phyloP scores from a whole-genome alignment of 2,113 vertebrate genomes.

The Anolis carolinensis region DNA sequence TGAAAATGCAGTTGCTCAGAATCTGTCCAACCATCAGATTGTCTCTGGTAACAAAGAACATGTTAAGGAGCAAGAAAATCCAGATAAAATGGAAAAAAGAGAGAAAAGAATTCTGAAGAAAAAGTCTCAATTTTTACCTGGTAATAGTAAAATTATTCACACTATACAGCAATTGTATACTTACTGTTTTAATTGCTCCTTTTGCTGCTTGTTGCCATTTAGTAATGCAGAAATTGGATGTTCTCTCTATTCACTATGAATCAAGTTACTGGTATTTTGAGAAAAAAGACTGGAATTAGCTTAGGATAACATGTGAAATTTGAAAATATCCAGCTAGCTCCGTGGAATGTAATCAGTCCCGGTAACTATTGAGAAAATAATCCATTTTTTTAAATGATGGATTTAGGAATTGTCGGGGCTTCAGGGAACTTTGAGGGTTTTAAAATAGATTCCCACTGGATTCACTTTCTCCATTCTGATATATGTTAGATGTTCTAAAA shows the following conservation, averaged over 20 bases:
- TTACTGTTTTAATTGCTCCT: neutral
- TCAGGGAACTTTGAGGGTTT: no score
- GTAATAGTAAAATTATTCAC: conserved; percentile 70
- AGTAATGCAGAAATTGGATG: neutral
- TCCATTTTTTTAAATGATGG: neutral
- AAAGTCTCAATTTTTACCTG: conserved; percentile 91
- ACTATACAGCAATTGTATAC: neutral
- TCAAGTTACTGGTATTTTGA: neutral
- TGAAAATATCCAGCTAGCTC: no score
- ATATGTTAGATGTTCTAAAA: no score
- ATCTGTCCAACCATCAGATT: conserved; percentile 65
- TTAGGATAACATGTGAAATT: neutral
- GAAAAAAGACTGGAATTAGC: neutral
- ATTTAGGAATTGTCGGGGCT: no score
- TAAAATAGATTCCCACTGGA: no score
- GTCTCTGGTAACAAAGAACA: conserved; percentile 73
- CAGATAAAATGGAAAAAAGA: conserved; percentile 83
- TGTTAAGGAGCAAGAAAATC: conserved; percentile 72
- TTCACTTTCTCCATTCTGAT: no score
- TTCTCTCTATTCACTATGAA: neutral
- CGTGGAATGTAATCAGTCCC: no score
- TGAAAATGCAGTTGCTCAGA: conserved; percentile 55
- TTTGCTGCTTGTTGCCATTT: neutral
- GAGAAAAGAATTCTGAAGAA: conserved; percentile 92
- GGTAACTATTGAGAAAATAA: no score